A percentile compares a stretch with the other conserved stretches of the same genome.
Conservation (phyloP, 2,113 vertebrate genomes). For the Oreochromis tanganicae region DNA sequence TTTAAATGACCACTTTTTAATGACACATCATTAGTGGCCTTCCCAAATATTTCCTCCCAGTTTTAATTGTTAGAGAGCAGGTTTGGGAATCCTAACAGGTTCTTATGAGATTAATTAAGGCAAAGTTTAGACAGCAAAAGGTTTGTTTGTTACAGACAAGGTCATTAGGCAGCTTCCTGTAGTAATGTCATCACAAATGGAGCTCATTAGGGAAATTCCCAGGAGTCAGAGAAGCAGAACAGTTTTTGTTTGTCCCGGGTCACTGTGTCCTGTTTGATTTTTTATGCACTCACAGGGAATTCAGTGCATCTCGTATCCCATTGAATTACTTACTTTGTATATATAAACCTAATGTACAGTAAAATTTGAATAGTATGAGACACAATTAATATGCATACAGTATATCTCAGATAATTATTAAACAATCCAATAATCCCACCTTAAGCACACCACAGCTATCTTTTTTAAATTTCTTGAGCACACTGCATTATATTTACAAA, state of each 20-base stretch:
- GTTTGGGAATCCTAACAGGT: not conserved
- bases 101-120: constrained; percentile 48
- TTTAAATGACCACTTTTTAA: not conserved
- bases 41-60: not conserved
- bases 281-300: not conserved
- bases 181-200: constrained; percentile 31
- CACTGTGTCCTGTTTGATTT: not conserved
- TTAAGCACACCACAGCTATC: not conserved
- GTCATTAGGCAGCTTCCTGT: constrained; percentile 17
- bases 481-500: not conserved
- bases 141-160: constrained; percentile 44
- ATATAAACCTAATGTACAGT: not conserved
- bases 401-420: not conserved
- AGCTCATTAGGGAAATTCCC: constrained; percentile 32
- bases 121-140: constrained; percentile 13
- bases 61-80: not conserved
- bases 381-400: not conserved
- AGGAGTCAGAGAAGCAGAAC: constrained; percentile 4
- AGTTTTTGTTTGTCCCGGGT: constrained; percentile 11
- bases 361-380: not conserved
- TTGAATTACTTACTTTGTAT: not conserved
- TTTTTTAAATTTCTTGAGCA: not conserved
- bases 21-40: not conserved
- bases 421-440: not conserved
- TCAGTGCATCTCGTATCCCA: not conserved